A percentile compares a stretch with the other conserved stretches of the same genome.
Conservation (phyloP, 2,888 invertebrate species). For the Ormia ochracea region DNA sequence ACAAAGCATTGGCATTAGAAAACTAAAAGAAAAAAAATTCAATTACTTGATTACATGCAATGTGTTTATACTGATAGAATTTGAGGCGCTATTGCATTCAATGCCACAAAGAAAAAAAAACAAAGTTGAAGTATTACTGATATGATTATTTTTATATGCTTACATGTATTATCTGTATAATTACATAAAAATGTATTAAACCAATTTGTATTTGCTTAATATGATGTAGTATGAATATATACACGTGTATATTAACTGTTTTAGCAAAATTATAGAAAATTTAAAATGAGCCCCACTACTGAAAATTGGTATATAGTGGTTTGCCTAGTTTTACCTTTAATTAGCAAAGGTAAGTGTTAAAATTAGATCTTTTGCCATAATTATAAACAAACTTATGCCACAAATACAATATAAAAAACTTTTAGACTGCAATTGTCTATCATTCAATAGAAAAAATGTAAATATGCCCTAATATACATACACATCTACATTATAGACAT, state of each 20-base stretch:
- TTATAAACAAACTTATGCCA: constrained; percentile 33
- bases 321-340: constrained; percentile 57
- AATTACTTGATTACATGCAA: too few relatives aligned
- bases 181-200: neutral
- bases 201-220: neutral
- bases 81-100: too few relatives aligned
- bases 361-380: constrained; percentile 56
- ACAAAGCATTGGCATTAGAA: too few relatives aligned
- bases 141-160: too few relatives aligned
- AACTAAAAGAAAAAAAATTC: too few relatives aligned
- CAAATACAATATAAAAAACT: constrained; percentile 7
- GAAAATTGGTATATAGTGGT: constrained; percentile 42
- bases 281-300: constrained; percentile 38
- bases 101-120: too few relatives aligned
- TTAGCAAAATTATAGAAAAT: constrained; percentile 34
- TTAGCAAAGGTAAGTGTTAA: constrained; percentile 61
- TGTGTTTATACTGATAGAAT: too few relatives aligned
- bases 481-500: too few relatives aligned
- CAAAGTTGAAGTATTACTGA: too few relatives aligned
- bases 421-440: constrained; percentile 22
- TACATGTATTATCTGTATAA: too few relatives aligned
- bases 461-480: too few relatives aligned
- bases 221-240: neutral
- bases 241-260: constrained; percentile 25
- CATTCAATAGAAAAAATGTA: constrained; percentile 17